Evolutionary conservation across 2,113 vertebrate genomes (phyloP).

Genomic region (Rhineura floridana): DNA sequence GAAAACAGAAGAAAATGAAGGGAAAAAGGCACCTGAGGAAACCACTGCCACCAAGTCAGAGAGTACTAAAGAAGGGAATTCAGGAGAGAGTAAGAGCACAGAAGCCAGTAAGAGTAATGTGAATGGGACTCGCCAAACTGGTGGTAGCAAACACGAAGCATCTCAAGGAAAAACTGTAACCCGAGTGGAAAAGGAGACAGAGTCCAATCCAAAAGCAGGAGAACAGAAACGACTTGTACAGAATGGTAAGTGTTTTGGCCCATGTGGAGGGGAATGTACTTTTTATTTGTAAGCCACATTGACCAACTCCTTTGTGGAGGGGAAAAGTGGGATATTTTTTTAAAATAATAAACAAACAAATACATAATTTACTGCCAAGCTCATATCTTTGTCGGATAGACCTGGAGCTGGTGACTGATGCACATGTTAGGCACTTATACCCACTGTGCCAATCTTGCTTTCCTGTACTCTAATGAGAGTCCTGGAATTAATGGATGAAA

Average conservation of each 20-base stretch:
- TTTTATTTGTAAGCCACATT: neutral
- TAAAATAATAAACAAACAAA: no score
- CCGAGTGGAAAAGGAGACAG: constrained; percentile 51
- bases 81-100: constrained; percentile 44
- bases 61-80: constrained; percentile 57
- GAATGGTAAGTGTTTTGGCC: constrained; percentile 73
- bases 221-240: constrained; percentile 69
- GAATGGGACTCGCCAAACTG: constrained; percentile 65
- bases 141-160: constrained; percentile 38
- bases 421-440: neutral
- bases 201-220: neutral
- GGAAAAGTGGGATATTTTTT: no score
- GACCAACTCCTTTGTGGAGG: neutral
- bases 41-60: constrained; percentile 48
- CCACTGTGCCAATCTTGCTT: neutral
- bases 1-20: constrained; percentile 74
- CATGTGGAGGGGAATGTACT: neutral
- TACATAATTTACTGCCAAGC: neutral
- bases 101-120: constrained; percentile 63
- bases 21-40: constrained; percentile 66
- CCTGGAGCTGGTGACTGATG: neutral
- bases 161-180: constrained; percentile 58
- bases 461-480: neutral
- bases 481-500: neutral
- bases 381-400: neutral